Percentiles rank a stretch among this genome's conserved stretches.
Evolutionary conservation across 1,140 invertebrate genomes (phyloP).

Genomic region (Papilio polytes): DNA sequence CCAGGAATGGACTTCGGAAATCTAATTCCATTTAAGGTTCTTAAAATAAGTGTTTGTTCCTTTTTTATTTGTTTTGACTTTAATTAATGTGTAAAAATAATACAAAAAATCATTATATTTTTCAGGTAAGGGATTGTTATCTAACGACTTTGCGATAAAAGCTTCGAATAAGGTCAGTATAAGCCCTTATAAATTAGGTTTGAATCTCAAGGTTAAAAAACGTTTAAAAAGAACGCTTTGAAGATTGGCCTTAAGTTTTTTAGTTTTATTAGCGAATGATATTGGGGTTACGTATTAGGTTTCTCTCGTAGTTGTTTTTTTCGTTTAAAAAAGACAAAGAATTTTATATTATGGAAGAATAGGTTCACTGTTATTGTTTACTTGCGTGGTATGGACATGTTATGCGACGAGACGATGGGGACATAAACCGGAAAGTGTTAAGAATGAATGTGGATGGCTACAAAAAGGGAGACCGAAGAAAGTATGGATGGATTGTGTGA

Average conservation of each 20-base stretch:
- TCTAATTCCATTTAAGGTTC: not conserved
- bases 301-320: not conserved
- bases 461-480: no score
- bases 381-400: no score
- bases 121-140: slow-evolving; percentile 12
- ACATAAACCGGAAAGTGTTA: no score
- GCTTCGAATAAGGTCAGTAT: not conserved
- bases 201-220: not conserved
- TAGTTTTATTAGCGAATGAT: not conserved
- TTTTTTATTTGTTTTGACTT: not conserved
- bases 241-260: slow-evolving; percentile 9
- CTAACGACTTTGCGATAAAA: not conserved
- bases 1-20: not conserved
- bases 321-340: no score
- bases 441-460: no score
- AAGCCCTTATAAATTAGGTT: slow-evolving; percentile 19
- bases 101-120: not conserved
- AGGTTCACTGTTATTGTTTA: no score
- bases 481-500: no score
- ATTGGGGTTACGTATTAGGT: not conserved
- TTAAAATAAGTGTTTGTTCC: not conserved
- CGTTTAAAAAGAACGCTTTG: not conserved
- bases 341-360: no score
- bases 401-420: no score
- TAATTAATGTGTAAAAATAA: not conserved